A percentile compares a stretch with the other conserved stretches of the same genome.
Conservation (phyloP, 2,797 vertebrate species). For the Pseudomugil tenellus region DNA sequence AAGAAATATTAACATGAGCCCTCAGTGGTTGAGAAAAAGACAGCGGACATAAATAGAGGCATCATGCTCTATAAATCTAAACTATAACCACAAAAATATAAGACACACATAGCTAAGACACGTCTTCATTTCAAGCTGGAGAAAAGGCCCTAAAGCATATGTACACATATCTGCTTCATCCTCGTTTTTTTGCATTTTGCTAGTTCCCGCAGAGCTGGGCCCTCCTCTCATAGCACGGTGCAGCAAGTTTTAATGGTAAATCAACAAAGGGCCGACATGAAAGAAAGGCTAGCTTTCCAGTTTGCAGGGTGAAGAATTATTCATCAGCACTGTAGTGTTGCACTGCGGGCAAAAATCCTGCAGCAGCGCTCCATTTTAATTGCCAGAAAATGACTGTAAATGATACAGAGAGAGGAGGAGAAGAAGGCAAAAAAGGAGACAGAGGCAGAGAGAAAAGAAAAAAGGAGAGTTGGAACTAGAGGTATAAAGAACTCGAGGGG, state of each 20-base stretch:
- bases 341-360: constrained; percentile 83
- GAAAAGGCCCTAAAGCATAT: constrained; percentile 69
- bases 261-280: constrained; percentile 84
- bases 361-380: constrained; percentile 84
- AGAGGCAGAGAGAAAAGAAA: constrained; percentile 49
- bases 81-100: constrained; percentile 67
- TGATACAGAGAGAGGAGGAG: constrained; percentile 71
- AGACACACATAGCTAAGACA: constrained; percentile 48
- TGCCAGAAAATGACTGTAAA: constrained; percentile 85
- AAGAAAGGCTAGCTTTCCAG: constrained; percentile 82
- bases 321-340: constrained; percentile 80
- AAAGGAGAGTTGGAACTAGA: constrained; percentile 61
- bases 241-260: constrained; percentile 83
- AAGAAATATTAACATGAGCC: constrained; percentile 76
- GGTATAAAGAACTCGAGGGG: constrained; percentile 61
- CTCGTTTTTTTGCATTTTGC: constrained; percentile 70
- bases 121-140: constrained; percentile 37
- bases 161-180: constrained; percentile 75
- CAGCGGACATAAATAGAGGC: constrained; percentile 69
- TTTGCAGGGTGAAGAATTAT: constrained; percentile 83
- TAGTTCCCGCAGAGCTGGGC: constrained; percentile 65
- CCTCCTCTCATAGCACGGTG: constrained; percentile 67
- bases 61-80: constrained; percentile 52
- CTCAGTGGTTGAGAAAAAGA: constrained; percentile 65
- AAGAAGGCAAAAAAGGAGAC: constrained; percentile 53